These are phyloP conservation scores for Metacarcinus magister DNA, from an alignment of 2,888 invertebrate genomes.

Conservation along the genomic window DNA sequence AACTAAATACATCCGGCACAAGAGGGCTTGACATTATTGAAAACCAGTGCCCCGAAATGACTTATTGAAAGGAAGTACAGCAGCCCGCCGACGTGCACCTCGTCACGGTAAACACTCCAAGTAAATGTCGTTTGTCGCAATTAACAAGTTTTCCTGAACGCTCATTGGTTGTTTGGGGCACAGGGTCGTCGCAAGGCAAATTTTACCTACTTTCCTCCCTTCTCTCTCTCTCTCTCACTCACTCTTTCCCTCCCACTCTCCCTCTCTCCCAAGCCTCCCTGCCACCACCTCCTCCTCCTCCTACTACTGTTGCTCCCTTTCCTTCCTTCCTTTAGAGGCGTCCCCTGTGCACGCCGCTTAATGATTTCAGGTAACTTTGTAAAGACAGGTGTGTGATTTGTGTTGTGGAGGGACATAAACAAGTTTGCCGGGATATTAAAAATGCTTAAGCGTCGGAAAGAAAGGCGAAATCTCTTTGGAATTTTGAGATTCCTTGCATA, in stretches of 20 bases:
- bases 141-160: slow-evolving; percentile 75
- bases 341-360: not conserved
- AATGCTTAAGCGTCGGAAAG: not conserved
- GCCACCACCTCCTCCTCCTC: not conserved
- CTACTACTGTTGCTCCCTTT: too few relatives aligned
- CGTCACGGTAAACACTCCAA: slow-evolving; percentile 74
- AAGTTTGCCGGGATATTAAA: not conserved
- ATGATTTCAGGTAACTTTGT: slow-evolving; percentile 1
- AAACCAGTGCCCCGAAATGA: slow-evolving; percentile 77
- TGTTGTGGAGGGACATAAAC: not conserved
- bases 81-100: slow-evolving; percentile 46
- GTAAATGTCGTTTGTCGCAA: slow-evolving; percentile 78
- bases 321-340: too few relatives aligned
- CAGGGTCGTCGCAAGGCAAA: slow-evolving; percentile 53
- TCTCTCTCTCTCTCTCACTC: not conserved
- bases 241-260: not conserved
- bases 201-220: slow-evolving; percentile 47
- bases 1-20: slow-evolving; percentile 77
- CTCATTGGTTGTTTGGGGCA: slow-evolving; percentile 75
- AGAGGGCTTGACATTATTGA: slow-evolving; percentile 79
- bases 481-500: slow-evolving; percentile 73
- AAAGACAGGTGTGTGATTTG: not conserved
- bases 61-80: slow-evolving; percentile 77
- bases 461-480: slow-evolving; percentile 57
- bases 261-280: not conserved